Conservation (phyloP, 1,140 invertebrate species). For the Helicoverpa armigera region DNA sequence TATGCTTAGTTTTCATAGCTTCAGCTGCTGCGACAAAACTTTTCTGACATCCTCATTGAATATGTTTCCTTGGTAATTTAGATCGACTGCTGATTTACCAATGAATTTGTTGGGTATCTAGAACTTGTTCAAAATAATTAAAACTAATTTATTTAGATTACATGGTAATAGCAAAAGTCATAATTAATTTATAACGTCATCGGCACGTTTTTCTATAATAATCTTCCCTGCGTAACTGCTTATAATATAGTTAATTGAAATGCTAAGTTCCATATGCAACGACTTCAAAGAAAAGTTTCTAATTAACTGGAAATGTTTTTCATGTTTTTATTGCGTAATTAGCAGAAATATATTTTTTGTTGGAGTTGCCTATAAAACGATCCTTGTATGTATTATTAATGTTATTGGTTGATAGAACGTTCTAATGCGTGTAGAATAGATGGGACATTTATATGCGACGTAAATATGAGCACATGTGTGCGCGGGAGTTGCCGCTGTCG, state of each 20-base stretch:
- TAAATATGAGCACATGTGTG: slow-evolving; percentile 47
- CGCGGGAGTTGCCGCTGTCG: slow-evolving; percentile 51
- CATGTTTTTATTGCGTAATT: too few species aligned
- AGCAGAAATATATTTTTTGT: too few species aligned
- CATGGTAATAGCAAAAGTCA: too few species aligned
- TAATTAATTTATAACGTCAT: too few species aligned
- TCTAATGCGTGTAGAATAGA: background rate
- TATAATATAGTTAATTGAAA: background rate
- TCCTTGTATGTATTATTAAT: too few species aligned
- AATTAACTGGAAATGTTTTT: background rate
- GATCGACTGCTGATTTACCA: background rate
- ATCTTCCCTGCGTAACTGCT: too few species aligned
- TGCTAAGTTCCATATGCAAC: background rate
- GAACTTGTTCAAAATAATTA: background rate
- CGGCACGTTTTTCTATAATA: too few species aligned
- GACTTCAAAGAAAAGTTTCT: slow-evolving; percentile 7
- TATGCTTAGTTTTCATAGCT: background rate
- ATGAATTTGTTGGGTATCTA: too few species aligned
- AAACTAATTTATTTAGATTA: background rate
- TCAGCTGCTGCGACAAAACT: background rate
- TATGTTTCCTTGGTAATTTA: slow-evolving; percentile 25
- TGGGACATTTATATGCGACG: slow-evolving; percentile 21
- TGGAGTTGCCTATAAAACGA: too few species aligned
- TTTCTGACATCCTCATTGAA: background rate
- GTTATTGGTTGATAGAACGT: too few species aligned